Percentiles rank a stretch among this genome's conserved stretches.
Conservation (phyloP, 2,113 vertebrate species). For the Brachyhypopomus occidentalis region DNA sequence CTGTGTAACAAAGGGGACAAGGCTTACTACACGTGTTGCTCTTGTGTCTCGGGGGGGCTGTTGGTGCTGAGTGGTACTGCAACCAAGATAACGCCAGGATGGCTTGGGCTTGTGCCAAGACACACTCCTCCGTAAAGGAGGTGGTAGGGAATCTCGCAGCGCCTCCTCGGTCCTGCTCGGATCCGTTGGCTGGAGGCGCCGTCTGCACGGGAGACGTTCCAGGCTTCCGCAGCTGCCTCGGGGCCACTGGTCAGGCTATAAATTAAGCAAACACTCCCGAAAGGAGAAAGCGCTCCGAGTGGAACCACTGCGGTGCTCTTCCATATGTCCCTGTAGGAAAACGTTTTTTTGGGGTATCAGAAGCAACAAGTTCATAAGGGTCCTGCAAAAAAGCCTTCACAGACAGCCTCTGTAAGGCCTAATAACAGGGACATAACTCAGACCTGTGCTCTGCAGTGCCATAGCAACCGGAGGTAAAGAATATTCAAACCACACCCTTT, state of each 20-base stretch:
- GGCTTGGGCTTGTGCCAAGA: too few relatives aligned
- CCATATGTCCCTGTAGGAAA: neutral
- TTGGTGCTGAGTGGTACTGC: too few relatives aligned
- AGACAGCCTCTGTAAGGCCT: neutral
- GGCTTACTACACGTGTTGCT: too few relatives aligned
- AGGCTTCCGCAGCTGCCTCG: neutral
- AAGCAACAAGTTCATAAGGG: neutral
- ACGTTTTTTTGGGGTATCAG: neutral
- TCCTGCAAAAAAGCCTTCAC: neutral
- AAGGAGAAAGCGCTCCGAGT: neutral
- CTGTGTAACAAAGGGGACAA: too few relatives aligned
- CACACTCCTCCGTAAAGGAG: too few relatives aligned
- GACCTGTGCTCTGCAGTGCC: neutral
- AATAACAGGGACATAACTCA: neutral
- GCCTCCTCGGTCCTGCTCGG: neutral
- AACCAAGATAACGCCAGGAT: too few relatives aligned
- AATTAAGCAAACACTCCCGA: neutral
- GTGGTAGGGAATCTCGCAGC: neutral
- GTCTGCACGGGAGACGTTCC: neutral
- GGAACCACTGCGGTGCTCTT: neutral
- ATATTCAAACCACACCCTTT: neutral
- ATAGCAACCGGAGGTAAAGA: neutral
- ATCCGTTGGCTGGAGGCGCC: neutral
- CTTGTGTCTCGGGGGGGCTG: too few relatives aligned
- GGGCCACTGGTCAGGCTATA: neutral